Percentiles rank a stretch among this genome's conserved stretches.
Evolutionary conservation across 1,140 invertebrate species (phyloP).

Genomic region (Zophobas morio): DNA sequence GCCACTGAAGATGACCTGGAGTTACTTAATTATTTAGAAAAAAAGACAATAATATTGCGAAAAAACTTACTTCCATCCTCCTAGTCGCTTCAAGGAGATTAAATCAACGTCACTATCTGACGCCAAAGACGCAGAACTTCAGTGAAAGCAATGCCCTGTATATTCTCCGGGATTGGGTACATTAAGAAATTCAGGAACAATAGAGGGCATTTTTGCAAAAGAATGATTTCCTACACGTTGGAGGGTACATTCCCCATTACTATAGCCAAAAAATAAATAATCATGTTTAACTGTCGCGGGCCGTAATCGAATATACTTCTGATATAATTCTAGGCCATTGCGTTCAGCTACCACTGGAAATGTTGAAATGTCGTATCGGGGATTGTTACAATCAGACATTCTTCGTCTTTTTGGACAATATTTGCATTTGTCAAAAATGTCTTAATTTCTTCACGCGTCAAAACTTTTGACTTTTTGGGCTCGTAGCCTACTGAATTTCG

Average conservation of each 20-base stretch:
- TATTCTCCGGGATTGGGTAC: background rate
- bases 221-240: constrained; percentile 18
- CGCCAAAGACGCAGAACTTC: background rate
- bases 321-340: background rate
- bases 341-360: background rate
- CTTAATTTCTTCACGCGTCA: background rate
- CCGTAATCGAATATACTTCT: background rate
- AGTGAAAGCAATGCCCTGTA: constrained; percentile 5
- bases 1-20: constrained; percentile 19
- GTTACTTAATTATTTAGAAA: background rate
- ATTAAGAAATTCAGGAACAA: constrained; percentile 11
- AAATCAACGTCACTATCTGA: background rate
- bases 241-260: constrained; percentile 8
- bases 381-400: too few relatives aligned
- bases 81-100: background rate
- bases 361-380: too few relatives aligned
- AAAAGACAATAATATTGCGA: constrained; percentile 12
- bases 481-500: background rate
- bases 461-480: background rate
- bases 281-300: background rate
- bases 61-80: constrained; percentile 12
- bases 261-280: constrained; percentile 8
- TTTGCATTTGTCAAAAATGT: background rate
- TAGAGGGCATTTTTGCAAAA: constrained; percentile 25
- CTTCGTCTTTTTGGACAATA: background rate